Evolutionary conservation across 2,888 invertebrate species (phyloP).

Genomic region (Dryobotodes eremita): DNA sequence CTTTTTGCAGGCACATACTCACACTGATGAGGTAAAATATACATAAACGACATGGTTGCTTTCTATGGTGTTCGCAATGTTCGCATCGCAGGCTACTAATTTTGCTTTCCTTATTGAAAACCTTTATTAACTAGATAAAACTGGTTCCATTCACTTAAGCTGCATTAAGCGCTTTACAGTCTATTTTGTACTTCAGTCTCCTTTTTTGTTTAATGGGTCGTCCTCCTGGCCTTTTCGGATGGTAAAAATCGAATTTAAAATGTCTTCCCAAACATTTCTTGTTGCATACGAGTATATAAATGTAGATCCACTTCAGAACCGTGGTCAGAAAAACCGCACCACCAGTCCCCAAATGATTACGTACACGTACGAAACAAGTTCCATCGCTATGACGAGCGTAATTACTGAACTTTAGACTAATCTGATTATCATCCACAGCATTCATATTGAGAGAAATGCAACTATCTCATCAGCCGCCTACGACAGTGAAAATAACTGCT

Average conservation of each 20-base stretch:
- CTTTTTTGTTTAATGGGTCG: slow-evolving; percentile 10
- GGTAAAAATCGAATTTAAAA: slow-evolving; percentile 11
- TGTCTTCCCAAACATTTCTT: neutral
- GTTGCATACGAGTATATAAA: neutral
- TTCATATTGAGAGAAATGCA: neutral
- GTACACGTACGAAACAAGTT: neutral
- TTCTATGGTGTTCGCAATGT: neutral
- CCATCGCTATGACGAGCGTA: neutral
- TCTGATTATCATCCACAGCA: neutral
- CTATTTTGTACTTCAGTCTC: neutral
- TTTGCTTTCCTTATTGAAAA: neutral
- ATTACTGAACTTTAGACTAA: neutral
- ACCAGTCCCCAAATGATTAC: neutral
- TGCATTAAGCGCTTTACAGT: neutral
- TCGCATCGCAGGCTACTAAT: neutral
- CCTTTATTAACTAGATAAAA: slow-evolving; percentile 12
- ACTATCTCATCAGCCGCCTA: neutral
- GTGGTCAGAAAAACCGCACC: neutral
- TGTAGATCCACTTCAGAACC: neutral
- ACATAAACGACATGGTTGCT: slow-evolving; percentile 16
- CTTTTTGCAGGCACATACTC: slow-evolving; percentile 75
- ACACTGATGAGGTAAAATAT: slow-evolving; percentile 61
- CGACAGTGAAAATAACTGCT: neutral
- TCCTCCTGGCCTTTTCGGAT: neutral
- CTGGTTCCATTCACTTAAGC: neutral